Conservation (phyloP, 2,113 vertebrate genomes). For the Crotalus viridis region DNA sequence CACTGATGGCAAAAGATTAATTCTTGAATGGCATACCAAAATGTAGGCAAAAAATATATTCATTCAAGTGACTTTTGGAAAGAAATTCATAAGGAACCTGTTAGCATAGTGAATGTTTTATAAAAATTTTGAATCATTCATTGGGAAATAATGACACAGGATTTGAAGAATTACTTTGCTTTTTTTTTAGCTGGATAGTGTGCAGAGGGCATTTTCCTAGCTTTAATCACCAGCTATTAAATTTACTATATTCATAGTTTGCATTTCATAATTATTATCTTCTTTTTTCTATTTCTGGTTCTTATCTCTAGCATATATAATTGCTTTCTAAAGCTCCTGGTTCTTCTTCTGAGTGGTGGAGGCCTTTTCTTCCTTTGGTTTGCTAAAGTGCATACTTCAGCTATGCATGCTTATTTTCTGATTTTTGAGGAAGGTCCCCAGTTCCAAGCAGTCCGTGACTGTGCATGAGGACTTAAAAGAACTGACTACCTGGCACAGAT, state of each 20-base stretch:
- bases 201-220: not conserved
- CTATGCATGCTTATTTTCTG: not conserved
- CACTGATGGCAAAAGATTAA: not conserved
- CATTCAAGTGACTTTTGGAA: not conserved
- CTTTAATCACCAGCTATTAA: not conserved
- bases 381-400: not conserved
- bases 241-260: not conserved
- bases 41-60: not conserved
- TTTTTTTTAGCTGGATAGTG: not conserved
- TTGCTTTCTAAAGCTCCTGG: not conserved
- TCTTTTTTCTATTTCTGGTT: not conserved
- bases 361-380: not conserved
- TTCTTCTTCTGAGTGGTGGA: not conserved
- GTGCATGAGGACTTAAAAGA: not conserved
- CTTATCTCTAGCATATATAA: not conserved
- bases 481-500: not conserved
- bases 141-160: not conserved
- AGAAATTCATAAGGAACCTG: not conserved
- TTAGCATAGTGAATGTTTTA: not conserved
- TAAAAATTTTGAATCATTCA: not conserved
- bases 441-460: not conserved
- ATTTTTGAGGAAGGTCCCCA: not conserved
- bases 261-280: not conserved
- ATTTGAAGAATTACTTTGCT: not conserved
- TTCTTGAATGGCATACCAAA: not conserved